These are phyloP conservation scores for Porites divaricata DNA, from an alignment of 92 coral and sea anemone species.

Conservation along the genomic window DNA sequence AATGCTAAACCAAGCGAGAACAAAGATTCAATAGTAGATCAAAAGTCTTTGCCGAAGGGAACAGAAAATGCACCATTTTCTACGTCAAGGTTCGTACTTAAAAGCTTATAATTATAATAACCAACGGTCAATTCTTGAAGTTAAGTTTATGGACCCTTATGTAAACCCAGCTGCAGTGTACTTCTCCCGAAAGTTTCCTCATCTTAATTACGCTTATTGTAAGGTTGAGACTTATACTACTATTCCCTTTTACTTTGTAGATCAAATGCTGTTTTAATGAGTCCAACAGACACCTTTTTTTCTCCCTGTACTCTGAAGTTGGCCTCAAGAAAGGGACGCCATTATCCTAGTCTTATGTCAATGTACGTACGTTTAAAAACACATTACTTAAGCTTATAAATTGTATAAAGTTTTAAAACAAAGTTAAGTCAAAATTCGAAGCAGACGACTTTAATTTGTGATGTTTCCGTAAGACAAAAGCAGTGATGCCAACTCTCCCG, in stretches of 20 bases:
- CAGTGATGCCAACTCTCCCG: no score
- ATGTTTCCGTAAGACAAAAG: no score
- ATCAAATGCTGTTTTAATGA: constrained; percentile 37
- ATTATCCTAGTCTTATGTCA: constrained; percentile 14
- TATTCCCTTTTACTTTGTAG: not conserved
- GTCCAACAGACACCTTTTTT: constrained; percentile 70
- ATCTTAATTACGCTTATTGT: not conserved
- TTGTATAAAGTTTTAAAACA: not conserved
- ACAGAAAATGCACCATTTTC: not conserved
- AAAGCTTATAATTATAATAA: not conserved
- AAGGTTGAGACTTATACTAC: not conserved
- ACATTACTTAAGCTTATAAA: not conserved
- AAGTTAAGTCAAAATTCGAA: not conserved
- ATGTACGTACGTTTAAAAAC: constrained; percentile 2
- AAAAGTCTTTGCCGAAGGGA: not conserved
- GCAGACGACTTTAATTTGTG: no score
- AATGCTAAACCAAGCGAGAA: not conserved
- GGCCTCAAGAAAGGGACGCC: constrained; percentile 44
- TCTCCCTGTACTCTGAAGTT: constrained; percentile 67
- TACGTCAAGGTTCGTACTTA: not conserved
- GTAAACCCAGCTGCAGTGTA: not conserved
- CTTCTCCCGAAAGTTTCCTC: not conserved
- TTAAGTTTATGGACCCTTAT: not conserved
- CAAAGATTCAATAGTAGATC: not conserved
- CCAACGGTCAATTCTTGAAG: not conserved